phyloP scores from a whole-genome alignment of 2,113 vertebrate genomes.

The Myxocyprinus asiaticus region DNA sequence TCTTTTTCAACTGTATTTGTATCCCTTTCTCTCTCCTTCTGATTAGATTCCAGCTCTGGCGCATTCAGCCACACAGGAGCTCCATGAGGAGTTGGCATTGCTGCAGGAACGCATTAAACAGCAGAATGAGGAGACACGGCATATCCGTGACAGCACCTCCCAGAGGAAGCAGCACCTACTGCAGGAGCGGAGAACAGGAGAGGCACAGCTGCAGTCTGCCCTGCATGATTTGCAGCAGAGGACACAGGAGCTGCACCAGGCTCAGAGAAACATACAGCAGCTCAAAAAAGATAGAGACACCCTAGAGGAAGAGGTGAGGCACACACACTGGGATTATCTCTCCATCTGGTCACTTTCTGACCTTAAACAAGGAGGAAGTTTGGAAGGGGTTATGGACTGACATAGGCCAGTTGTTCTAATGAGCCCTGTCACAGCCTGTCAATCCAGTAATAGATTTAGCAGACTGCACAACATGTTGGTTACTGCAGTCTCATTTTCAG shows the following conservation, averaged over 20 bases:
- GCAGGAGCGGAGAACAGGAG: conserved; percentile 67
- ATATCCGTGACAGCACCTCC: conserved; percentile 67
- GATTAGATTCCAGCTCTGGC: conserved; percentile 75
- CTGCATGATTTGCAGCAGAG: conserved; percentile 37
- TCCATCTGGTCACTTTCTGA: background rate
- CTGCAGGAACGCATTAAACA: conserved; percentile 74
- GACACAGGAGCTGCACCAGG: conserved; percentile 60
- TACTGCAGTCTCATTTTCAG: no score
- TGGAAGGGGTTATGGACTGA: background rate
- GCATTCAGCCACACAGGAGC: conserved; percentile 66
- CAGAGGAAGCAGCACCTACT: conserved; percentile 71
- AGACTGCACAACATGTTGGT: background rate
- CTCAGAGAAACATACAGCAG: conserved; percentile 69
- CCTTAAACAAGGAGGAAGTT: no score
- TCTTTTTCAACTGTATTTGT: background rate
- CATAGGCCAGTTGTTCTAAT: background rate
- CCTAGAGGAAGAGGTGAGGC: conserved; percentile 80
- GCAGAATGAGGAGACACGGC: conserved; percentile 72
- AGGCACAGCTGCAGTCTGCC: conserved; percentile 62
- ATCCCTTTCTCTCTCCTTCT: background rate
- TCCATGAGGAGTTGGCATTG: conserved; percentile 67
- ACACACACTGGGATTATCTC: background rate
- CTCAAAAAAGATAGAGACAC: conserved; percentile 71
- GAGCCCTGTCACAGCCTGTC: background rate
- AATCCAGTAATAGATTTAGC: background rate